phyloP scores from a whole-genome alignment of 2,797 vertebrate genomes.

The Micropoecilia bifurca region DNA sequence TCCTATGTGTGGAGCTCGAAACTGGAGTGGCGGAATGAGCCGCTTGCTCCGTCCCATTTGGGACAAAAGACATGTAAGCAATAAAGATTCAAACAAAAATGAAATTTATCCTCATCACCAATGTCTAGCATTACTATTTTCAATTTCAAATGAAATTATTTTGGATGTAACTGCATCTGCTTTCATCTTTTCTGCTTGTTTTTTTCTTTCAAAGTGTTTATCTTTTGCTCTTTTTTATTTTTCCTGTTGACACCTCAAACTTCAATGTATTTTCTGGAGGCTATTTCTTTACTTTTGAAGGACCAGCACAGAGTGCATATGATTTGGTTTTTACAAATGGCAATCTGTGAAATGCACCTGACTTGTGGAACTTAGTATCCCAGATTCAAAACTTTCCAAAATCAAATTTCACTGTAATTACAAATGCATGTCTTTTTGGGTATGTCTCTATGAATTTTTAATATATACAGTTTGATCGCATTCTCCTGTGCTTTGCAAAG shows the following conservation, averaged over 20 bases:
- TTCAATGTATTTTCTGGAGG: background rate
- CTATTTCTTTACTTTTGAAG: background rate
- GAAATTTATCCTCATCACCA: background rate
- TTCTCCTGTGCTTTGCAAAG: background rate
- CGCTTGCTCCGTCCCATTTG: conserved; percentile 56
- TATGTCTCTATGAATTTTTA: background rate
- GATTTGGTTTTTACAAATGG: background rate
- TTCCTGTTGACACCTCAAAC: background rate
- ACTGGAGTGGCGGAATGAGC: conserved; percentile 71
- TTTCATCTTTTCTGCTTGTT: background rate
- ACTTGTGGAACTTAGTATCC: background rate
- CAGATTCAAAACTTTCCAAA: background rate
- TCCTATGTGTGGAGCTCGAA: conserved; percentile 54
- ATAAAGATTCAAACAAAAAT: background rate
- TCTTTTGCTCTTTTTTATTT: background rate
- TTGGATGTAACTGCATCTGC: background rate
- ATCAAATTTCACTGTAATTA: background rate
- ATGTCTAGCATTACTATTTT: background rate
- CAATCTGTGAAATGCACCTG: background rate
- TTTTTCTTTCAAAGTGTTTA: background rate
- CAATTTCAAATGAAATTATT: background rate
- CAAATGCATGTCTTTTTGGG: background rate
- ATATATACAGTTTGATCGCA: background rate
- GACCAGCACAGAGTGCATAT: background rate
- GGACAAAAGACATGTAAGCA: conserved; percentile 50